Evolutionary conservation across 2,797 vertebrate genomes (phyloP).

Genomic region (Oreonectes daqikongensis): DNA sequence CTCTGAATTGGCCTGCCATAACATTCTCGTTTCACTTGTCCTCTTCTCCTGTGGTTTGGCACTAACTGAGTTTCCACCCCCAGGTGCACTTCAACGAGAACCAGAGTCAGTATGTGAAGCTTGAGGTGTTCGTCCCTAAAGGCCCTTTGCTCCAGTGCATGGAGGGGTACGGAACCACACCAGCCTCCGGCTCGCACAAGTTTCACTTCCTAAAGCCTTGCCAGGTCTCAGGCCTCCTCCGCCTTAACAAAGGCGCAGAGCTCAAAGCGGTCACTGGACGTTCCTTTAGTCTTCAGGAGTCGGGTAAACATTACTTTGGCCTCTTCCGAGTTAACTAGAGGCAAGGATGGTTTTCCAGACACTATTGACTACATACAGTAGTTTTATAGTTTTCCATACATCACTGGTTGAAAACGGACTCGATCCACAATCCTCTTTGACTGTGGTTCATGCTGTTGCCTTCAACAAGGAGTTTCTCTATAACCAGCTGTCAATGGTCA

Average conservation of each 20-base stretch:
- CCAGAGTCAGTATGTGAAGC: conserved; percentile 87
- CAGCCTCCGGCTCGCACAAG: conserved; percentile 76
- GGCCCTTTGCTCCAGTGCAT: conserved; percentile 81
- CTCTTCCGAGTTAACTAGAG: conserved; percentile 87
- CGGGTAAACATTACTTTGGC: conserved; percentile 85
- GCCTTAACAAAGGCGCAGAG: conserved; percentile 77
- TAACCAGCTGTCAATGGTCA: conserved; percentile 30
- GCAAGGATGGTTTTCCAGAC: conserved; percentile 36
- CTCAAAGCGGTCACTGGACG: conserved; percentile 76
- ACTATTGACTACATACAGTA: conserved; percentile 31
- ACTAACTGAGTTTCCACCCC: conserved; percentile 10
- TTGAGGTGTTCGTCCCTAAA: conserved; percentile 81
- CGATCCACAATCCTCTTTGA: conserved; percentile 15
- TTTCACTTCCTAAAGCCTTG: conserved; percentile 86
- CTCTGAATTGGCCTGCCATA: conserved; percentile 30
- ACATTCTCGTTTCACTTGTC: not conserved
- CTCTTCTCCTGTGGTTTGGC: conserved; percentile 27
- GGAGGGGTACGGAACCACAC: conserved; percentile 88
- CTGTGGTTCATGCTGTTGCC: conserved; percentile 21
- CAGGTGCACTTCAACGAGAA: conserved; percentile 91
- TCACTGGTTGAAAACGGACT: conserved; percentile 28
- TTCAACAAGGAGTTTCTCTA: conserved; percentile 33
- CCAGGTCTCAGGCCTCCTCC: conserved; percentile 88
- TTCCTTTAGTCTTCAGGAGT: conserved; percentile 72
- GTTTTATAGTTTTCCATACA: conserved; percentile 34